These are phyloP conservation scores for Seira ritae DNA, from an alignment of 2,888 invertebrate genomes.

Conservation along the genomic window DNA sequence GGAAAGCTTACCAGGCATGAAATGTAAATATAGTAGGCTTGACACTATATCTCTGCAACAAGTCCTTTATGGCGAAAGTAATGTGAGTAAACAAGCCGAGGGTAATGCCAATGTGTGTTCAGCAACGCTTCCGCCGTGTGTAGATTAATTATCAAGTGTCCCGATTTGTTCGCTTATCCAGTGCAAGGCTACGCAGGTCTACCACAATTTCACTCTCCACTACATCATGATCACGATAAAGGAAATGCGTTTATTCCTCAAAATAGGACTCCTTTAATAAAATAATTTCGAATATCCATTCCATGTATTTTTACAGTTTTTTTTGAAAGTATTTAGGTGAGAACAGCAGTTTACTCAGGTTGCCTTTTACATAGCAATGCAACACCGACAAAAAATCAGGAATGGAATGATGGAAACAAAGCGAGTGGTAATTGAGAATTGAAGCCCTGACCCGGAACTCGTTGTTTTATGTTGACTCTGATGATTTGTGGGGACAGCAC, in stretches of 20 bases:
- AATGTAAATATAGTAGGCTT: too few species aligned
- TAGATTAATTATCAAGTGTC: slow-evolving; percentile 25
- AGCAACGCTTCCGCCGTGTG: not conserved
- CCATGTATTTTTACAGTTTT: too few species aligned
- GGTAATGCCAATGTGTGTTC: too few species aligned
- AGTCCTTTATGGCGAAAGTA: too few species aligned
- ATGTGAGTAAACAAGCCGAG: too few species aligned
- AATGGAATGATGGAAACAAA: not conserved
- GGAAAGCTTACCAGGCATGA: too few species aligned
- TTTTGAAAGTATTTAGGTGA: slow-evolving; percentile 29
- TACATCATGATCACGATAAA: not conserved
- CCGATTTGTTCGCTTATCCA: slow-evolving; percentile 50
- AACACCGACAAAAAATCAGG: not conserved
- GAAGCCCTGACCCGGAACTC: slow-evolving; percentile 62
- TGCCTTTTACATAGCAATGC: too few species aligned
- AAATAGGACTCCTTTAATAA: not conserved
- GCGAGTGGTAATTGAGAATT: not conserved
- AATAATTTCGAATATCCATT: too few species aligned
- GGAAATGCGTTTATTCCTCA: slow-evolving; percentile 4
- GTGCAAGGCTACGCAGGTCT: slow-evolving; percentile 39
- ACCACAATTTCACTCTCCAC: not conserved
- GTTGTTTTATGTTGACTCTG: slow-evolving; percentile 53
- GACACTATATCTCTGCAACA: too few species aligned
- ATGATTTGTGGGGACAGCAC: slow-evolving; percentile 57
- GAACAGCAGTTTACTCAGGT: not conserved